phyloP scores from a whole-genome alignment of 2,797 vertebrate species.

The Sphenodon punctatus region DNA sequence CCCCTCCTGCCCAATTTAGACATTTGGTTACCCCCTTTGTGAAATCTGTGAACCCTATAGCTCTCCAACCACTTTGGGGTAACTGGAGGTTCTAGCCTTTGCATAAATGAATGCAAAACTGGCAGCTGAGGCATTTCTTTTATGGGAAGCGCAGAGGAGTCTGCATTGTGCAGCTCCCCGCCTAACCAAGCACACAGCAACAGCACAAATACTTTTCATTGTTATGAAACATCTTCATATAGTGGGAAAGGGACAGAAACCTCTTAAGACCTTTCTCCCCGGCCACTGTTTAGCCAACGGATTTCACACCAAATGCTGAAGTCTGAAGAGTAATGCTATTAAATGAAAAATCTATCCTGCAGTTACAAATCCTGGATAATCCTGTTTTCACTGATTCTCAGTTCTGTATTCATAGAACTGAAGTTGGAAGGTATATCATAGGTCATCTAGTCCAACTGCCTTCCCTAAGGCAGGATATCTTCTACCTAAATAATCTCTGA shows the following conservation, averaged over 20 bases:
- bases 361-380: background rate
- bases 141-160: too few species aligned
- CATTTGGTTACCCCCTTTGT: too few species aligned
- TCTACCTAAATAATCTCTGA: too few species aligned
- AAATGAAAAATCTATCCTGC: background rate
- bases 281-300: background rate
- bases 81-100: background rate
- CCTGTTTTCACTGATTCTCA: background rate
- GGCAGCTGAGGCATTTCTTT: background rate
- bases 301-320: background rate
- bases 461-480: too few species aligned
- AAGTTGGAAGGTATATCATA: too few species aligned
- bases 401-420: too few species aligned
- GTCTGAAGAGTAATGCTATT: background rate
- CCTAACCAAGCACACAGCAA: rapidly evolving
- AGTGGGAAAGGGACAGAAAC: background rate
- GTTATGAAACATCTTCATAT: background rate
- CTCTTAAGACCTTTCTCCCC: background rate
- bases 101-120: background rate
- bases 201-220: background rate
- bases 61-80: too few species aligned
- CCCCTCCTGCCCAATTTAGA: too few species aligned
- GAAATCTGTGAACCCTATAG: too few species aligned
- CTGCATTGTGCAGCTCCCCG: background rate
- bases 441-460: too few species aligned